Evolutionary conservation across 2,797 vertebrate genomes (phyloP).

Genomic region (Eulemur albifrons): DNA sequence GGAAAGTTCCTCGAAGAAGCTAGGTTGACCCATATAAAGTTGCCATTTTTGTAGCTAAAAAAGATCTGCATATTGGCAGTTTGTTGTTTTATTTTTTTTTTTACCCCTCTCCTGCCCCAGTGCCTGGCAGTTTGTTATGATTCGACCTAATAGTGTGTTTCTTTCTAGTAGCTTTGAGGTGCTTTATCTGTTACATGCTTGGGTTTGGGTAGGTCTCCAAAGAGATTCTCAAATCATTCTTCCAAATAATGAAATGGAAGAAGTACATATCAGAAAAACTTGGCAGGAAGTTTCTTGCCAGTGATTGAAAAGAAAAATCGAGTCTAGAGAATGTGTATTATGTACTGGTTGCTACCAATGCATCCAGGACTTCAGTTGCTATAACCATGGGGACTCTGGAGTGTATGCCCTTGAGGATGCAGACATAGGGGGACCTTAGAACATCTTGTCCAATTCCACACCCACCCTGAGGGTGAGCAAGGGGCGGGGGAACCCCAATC

Average conservation of each 20-base stretch:
- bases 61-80: background rate
- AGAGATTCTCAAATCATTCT: background rate
- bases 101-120: too few species aligned
- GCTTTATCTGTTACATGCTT: background rate
- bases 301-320: background rate
- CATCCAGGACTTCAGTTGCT: background rate
- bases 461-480: background rate
- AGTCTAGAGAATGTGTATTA: background rate
- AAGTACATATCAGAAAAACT: background rate
- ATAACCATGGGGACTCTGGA: background rate
- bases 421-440: background rate
- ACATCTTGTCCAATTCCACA: background rate
- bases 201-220: conserved; percentile 18
- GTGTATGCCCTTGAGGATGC: background rate
- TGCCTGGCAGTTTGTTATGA: background rate
- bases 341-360: background rate
- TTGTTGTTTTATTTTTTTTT: background rate
- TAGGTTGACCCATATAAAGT: background rate
- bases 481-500: background rate
- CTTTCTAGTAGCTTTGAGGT: background rate
- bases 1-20: background rate
- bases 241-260: background rate
- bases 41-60: conserved; percentile 11
- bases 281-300: conserved; percentile 19
- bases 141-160: background rate